Percentiles rank a stretch among this genome's conserved stretches.
Conservation (phyloP, 2,888 invertebrate species). For the Linnaemya vulpina region DNA sequence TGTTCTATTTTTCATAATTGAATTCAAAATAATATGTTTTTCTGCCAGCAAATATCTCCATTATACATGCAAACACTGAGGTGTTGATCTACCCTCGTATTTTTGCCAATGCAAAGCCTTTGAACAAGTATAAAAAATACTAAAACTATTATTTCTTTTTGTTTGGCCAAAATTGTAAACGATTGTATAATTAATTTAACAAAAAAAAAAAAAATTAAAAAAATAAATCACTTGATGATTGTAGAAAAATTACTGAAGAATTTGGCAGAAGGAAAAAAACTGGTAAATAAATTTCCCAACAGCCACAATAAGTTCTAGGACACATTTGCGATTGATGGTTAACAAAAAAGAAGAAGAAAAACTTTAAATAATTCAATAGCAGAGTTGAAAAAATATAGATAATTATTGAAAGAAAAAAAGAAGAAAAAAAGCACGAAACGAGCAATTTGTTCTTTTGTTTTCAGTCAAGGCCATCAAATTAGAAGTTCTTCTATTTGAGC, state of each 20-base stretch:
- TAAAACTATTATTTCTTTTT: neutral
- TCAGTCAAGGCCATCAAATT: conserved; percentile 1
- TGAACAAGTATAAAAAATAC: neutral
- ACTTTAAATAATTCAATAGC: conserved; percentile 8
- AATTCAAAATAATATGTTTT: no score
- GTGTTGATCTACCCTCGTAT: no score
- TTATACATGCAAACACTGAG: no score
- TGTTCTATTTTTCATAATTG: no score
- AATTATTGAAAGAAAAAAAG: no score
- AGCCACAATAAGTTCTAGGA: conserved; percentile 53
- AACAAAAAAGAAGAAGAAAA: neutral
- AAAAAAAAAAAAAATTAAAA: no score
- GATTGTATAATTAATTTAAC: conserved; percentile 7
- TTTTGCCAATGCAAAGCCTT: no score
- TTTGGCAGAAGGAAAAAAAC: neutral
- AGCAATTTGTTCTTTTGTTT: neutral
- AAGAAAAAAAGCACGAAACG: neutral
- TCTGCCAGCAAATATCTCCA: no score
- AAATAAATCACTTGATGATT: conserved; percentile 18
- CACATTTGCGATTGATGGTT: conserved; percentile 26
- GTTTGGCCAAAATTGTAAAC: neutral
- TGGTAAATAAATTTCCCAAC: conserved; percentile 22
- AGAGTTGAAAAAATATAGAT: conserved; percentile 35
- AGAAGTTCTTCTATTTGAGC: neutral
- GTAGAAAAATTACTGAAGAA: neutral